Percentiles rank a stretch among this genome's conserved stretches.
These are phyloP conservation scores for Paralvinella palmiformis DNA, from an alignment of 1,140 invertebrate genomes.

Conservation along the genomic window DNA sequence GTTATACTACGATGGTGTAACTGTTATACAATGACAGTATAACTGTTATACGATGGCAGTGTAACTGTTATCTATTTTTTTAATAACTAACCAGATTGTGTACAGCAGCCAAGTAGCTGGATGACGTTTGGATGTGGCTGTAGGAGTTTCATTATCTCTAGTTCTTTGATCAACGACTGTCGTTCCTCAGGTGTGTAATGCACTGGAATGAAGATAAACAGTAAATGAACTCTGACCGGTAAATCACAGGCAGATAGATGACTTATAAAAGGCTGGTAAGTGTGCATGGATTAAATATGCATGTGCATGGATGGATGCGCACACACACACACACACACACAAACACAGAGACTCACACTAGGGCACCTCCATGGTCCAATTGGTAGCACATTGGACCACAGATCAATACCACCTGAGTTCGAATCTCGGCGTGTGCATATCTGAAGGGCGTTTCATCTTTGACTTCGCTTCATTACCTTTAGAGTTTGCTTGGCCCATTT, in stretches of 20 bases:
- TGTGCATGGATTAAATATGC: not conserved
- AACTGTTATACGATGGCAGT: no score
- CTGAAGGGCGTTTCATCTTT: no score
- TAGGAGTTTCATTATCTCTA: slow-evolving; percentile 73
- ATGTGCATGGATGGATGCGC: no score
- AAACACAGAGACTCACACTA: not conserved
- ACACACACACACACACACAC: not conserved
- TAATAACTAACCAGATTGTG: slow-evolving; percentile 62
- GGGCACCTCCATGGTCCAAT: no score
- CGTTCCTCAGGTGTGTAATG: slow-evolving; percentile 66
- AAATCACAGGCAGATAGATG: not conserved
- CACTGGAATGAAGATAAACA: slow-evolving; percentile 44
- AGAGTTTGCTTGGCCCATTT: no score
- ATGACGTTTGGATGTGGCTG: slow-evolving; percentile 77
- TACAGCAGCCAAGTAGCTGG: slow-evolving; percentile 71
- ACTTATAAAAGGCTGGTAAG: not conserved
- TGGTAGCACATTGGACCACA: no score
- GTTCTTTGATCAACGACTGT: slow-evolving; percentile 65
- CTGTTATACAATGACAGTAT: no score
- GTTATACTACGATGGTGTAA: no score
- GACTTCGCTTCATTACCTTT: no score
- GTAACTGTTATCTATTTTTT: no score
- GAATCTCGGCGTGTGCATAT: no score
- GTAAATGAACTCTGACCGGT: not conserved
- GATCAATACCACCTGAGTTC: no score